Conservation (phyloP, 1,140 invertebrate genomes). For the Yoshiicerus persimilis region DNA sequence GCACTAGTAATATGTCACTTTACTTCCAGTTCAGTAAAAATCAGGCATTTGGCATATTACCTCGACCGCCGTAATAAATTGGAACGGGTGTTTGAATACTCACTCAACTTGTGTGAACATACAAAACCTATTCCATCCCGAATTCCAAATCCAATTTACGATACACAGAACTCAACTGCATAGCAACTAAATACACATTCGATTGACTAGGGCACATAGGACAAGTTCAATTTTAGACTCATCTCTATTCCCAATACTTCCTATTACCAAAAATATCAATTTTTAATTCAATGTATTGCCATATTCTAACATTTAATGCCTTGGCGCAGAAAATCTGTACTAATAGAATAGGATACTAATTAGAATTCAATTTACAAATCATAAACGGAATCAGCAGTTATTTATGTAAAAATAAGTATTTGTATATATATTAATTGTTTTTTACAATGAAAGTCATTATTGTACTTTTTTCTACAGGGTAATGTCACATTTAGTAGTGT, state of each 20-base stretch:
- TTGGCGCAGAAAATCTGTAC: no score
- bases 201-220: background rate
- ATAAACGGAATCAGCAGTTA: no score
- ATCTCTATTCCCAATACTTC: background rate
- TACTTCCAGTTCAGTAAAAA: conserved; percentile 12
- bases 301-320: no score
- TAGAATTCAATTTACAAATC: no score
- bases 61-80: conserved; percentile 2
- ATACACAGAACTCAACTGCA: background rate
- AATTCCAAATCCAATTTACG: background rate
- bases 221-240: background rate
- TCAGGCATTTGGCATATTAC: conserved; percentile 12
- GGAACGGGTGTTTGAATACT: background rate
- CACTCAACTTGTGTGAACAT: background rate
- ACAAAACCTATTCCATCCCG: background rate
- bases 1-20: background rate
- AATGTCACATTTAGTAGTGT: no score
- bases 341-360: no score
- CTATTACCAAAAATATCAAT: background rate
- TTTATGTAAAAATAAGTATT: no score
- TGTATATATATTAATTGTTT: no score
- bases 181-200: background rate
- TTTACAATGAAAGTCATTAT: no score
- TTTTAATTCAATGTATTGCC: no score
- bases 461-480: no score